These are phyloP conservation scores for Andrena cerasifolii DNA, from an alignment of 1,140 invertebrate genomes.

Conservation along the genomic window DNA sequence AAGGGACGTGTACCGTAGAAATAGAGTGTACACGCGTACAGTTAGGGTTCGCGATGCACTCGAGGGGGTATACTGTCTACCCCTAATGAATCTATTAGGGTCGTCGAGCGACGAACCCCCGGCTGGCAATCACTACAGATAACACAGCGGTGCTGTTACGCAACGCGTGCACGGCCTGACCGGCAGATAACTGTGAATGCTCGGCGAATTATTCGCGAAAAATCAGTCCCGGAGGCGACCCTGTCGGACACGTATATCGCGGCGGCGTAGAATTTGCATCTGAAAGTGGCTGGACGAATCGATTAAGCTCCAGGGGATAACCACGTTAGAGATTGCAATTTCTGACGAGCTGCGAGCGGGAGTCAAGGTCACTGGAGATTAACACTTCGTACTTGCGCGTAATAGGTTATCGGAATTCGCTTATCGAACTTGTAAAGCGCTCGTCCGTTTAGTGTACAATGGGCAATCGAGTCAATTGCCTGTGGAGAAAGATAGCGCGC, in stretches of 20 bases:
- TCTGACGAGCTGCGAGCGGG: slow-evolving; percentile 17
- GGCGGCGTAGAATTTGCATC: too few relatives aligned
- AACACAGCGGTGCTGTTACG: slow-evolving; percentile 60
- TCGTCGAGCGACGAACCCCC: slow-evolving; percentile 62
- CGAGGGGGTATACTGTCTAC: slow-evolving; percentile 56
- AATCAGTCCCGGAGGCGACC: background rate
- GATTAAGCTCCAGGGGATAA: slow-evolving; percentile 51
- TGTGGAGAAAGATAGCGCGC: background rate
- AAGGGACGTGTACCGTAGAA: slow-evolving; percentile 46
- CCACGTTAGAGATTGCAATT: slow-evolving; percentile 42
- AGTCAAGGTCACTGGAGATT: slow-evolving; percentile 31
- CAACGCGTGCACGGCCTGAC: slow-evolving; percentile 39
- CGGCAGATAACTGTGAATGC: slow-evolving; percentile 50
- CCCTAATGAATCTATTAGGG: slow-evolving; percentile 78
- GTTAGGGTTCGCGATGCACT: slow-evolving; percentile 56
- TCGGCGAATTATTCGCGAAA: slow-evolving; percentile 11
- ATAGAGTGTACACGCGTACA: slow-evolving; percentile 50
- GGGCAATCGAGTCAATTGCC: background rate
- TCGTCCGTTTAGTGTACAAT: background rate
- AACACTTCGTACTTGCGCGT: background rate
- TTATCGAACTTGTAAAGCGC: slow-evolving; percentile 13
- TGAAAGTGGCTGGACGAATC: slow-evolving; percentile 13
- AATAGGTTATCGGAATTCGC: slow-evolving; percentile 38
- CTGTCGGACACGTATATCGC: too few relatives aligned
- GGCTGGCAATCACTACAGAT: slow-evolving; percentile 70